Conservation (phyloP, 2,888 invertebrate genomes). For the Glaucopsyche alexis region DNA sequence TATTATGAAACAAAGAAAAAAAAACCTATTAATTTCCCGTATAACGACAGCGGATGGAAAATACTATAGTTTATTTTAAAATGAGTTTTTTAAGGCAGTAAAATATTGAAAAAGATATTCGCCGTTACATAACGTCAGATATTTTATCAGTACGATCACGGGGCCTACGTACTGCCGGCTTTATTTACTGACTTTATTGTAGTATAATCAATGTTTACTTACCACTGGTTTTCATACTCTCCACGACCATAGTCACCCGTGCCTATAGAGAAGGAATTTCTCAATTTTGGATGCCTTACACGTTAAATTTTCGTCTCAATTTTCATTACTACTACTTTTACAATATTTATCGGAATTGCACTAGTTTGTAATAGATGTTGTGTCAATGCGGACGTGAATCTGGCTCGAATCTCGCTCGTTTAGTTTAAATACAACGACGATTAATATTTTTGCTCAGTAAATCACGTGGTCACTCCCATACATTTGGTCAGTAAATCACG, state of each 20-base stretch:
- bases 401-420: neutral
- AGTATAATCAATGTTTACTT: neutral
- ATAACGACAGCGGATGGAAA: no score
- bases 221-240: neutral
- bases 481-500: no score
- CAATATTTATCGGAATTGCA: slow-evolving; percentile 50
- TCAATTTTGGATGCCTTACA: slow-evolving; percentile 27
- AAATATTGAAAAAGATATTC: neutral
- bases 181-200: neutral
- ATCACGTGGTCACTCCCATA: no score
- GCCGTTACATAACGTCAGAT: neutral
- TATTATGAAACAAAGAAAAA: no score
- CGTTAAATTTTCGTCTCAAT: slow-evolving; percentile 15
- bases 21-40: no score
- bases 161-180: neutral
- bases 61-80: no score
- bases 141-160: slow-evolving; percentile 11
- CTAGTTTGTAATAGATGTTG: slow-evolving; percentile 52
- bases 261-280: slow-evolving; percentile 48
- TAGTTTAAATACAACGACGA: no score
- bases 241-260: slow-evolving; percentile 48
- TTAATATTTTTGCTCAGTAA: no score
- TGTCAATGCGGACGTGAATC: slow-evolving; percentile 44
- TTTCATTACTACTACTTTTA: slow-evolving; percentile 25
- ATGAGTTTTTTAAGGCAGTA: no score